Evolutionary conservation across 92 coral and sea anemone genomes (phyloP), one percentile per base, ranked within the genome.

Genomic region (Nematostella vectensis): DNA sequence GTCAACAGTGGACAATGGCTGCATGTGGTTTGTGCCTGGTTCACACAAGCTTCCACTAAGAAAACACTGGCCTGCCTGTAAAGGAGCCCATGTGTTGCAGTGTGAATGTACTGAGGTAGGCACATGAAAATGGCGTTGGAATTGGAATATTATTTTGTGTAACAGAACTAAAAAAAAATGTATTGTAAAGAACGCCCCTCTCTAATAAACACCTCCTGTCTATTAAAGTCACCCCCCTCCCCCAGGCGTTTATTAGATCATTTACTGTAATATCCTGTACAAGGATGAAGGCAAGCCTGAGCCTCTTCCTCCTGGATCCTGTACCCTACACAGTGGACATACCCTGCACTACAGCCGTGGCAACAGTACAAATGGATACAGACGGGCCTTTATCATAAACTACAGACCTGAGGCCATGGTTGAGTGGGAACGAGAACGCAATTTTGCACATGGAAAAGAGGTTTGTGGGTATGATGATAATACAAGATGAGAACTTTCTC

Each of bases 21-120:
- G 82, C 25, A 75, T 75, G 82, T 75, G 82, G 82, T 75, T 75
- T 44, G 82, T 75, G 2, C 76, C 82, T 44, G 82, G 82, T 1
- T 75, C 82, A 0, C 76, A 75, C 65, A 61, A 62, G 53, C 47
- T 48, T 27, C 76, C 82, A 16, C 27, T 75, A 29, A 54, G 76
- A 53, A 29, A 75, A 26, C 82, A 75, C 25, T 48, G 50, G 10
- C 63, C 57, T 27, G 76, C 70, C 10, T 62, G 64, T 6, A 50
- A 75, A 33, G 69, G 65, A 22, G 65, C 82, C 1, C 82, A 75
- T 47, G 57, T 53, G 20, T 33, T 68, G 31, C 36, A 52, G 45
- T 75, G 82, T 29, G 77, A 61, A 26, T 75, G 82, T 50, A 48
- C 82, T 17, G 82, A 75, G 77, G 82, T 75, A 24, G 18, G 42